Percentiles rank a stretch among this genome's conserved stretches.
Evolutionary conservation across 2,113 vertebrate genomes (phyloP).

Genomic region (Formicarius rufipectus): DNA sequence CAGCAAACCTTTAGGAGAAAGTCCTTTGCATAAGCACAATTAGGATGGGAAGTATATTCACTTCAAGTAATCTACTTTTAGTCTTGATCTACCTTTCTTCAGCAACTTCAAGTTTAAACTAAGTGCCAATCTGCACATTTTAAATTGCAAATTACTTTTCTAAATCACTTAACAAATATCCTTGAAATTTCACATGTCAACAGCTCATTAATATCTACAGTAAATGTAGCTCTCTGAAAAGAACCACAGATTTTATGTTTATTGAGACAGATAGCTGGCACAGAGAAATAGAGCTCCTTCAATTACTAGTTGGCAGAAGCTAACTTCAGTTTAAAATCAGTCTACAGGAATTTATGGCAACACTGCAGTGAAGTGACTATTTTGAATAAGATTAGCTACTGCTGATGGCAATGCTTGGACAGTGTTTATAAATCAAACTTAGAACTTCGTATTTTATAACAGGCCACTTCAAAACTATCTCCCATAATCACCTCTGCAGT

Average conservation of each 20-base stretch:
- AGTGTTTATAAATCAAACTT: constrained; percentile 70
- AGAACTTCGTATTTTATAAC: constrained; percentile 67
- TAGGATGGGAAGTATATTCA: not conserved
- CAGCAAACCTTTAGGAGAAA: not conserved
- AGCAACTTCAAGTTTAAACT: constrained; percentile 62
- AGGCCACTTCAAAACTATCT: constrained; percentile 56
- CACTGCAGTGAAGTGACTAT: constrained; percentile 66
- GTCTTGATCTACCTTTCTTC: constrained; percentile 41
- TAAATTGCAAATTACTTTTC: constrained; percentile 75
- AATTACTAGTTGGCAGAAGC: constrained; percentile 75
- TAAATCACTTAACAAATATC: constrained; percentile 76
- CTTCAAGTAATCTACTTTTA: constrained; percentile 37
- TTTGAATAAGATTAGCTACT: constrained; percentile 74
- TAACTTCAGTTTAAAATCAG: constrained; percentile 75
- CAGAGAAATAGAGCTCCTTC: constrained; percentile 68
- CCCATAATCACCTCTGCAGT: constrained; percentile 61
- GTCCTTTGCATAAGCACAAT: not conserved
- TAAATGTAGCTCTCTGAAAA: constrained; percentile 70
- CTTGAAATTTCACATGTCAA: constrained; percentile 75
- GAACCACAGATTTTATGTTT: constrained; percentile 69
- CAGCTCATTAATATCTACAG: constrained; percentile 75
- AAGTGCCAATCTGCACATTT: constrained; percentile 59
- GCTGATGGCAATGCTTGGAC: constrained; percentile 55
- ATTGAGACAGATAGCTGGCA: constrained; percentile 74
- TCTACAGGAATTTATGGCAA: constrained; percentile 72